These are phyloP conservation scores for Pachypeltis micranthus DNA, from an alignment of 1,140 invertebrate genomes.

Conservation along the genomic window DNA sequence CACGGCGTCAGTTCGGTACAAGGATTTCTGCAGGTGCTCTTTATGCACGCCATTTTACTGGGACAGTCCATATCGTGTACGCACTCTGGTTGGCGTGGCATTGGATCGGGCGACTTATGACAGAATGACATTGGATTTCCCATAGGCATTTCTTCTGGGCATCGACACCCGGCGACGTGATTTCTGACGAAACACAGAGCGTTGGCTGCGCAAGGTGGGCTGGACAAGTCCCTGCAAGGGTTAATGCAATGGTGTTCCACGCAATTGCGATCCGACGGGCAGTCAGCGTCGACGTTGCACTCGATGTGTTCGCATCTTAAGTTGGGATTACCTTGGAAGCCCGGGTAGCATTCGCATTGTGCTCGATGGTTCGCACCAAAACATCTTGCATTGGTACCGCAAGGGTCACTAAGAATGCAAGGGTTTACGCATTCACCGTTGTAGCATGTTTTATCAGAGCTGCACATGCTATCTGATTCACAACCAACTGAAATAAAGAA, in stretches of 20 bases:
- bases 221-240: slow-evolving; percentile 50
- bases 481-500: slow-evolving; percentile 53
- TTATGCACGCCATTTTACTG: slow-evolving; percentile 65
- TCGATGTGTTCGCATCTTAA: slow-evolving; percentile 64
- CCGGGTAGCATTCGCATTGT: slow-evolving; percentile 58
- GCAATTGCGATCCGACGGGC: slow-evolving; percentile 56
- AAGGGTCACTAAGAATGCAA: slow-evolving; percentile 62
- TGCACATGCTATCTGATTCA: slow-evolving; percentile 65
- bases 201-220: slow-evolving; percentile 61
- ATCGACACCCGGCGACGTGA: slow-evolving; percentile 60
- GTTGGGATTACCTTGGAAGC: slow-evolving; percentile 63
- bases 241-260: slow-evolving; percentile 56
- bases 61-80: slow-evolving; percentile 65
- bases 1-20: slow-evolving; percentile 62
- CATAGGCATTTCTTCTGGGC: slow-evolving; percentile 55
- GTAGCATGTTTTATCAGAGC: slow-evolving; percentile 61
- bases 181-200: slow-evolving; percentile 65
- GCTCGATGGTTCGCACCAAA: slow-evolving; percentile 61
- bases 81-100: slow-evolving; percentile 54
- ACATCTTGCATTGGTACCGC: slow-evolving; percentile 70
- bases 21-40: slow-evolving; percentile 63
- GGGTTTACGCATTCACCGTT: slow-evolving; percentile 69
- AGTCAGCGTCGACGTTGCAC: slow-evolving; percentile 63
- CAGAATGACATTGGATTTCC: slow-evolving; percentile 72
- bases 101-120: slow-evolving; percentile 38